Base-by-base conservation (phyloP, 2,797 vertebrate genomes). In the Hylomyscus alleni region DNA sequence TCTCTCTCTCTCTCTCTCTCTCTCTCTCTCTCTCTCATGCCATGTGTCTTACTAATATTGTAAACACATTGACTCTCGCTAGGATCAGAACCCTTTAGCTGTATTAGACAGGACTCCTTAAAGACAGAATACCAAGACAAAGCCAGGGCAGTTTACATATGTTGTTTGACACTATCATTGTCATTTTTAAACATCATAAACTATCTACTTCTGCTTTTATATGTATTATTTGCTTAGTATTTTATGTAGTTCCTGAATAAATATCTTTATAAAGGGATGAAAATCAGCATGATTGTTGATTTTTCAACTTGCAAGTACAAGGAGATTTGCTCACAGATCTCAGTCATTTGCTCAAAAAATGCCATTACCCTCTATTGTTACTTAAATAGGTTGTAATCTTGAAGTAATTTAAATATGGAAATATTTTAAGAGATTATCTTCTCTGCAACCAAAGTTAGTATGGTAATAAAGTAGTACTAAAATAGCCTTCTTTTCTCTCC, bases 261-360 rank as follows among this genome's bases (percentile, higher is more conserved):
- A 93, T 72, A 14, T 82, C 83, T 34, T 94, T 54, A 67, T 62
- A 88, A 80, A 89, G 29, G 19, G n/a, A 76, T 54, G 82, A 87
- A 94, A 89, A 92, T n/a, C 40, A 44, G 69, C 76, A 52, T 88
- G 75, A 83, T 80, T 97, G n/a, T n/a, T n/a, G n/a, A n/a, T n/a
- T 97, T 96, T 95, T 92, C 29, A 80, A 54, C 73, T 29, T 15
- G 1, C 50, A 92, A 94, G 3, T 50, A 29, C 20, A 31, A 7
- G 62, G 89, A 31, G 56, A 24, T 95, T 95, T 97, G 54, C 92
- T 92, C 44, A 34, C n/a, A 76, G 73, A 89, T 69, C 50, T 94
- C 88, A 85, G 22, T 88, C 52, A 92, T 95, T 94, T 95, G 29
- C 60, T 91, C 47, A 96, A 89, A 96, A 96, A 90, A 60, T 34